A percentile compares a stretch with the other conserved stretches of the same genome.
Conservation (phyloP, 2,113 vertebrate species). For the Rhynchomys soricoides region DNA sequence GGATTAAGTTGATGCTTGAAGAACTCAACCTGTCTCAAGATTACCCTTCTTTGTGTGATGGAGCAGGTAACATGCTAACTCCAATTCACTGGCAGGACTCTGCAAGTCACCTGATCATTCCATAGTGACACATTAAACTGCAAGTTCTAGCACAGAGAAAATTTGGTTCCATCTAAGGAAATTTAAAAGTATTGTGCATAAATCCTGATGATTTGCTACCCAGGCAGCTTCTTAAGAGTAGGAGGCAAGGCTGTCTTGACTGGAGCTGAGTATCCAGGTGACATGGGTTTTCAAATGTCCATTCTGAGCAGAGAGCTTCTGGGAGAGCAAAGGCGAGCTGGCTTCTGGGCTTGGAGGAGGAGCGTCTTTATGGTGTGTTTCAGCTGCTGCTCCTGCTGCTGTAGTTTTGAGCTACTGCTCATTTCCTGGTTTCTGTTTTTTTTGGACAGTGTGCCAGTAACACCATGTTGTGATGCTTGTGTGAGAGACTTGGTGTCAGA, state of each 20-base stretch:
- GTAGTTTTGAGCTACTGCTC: too few species aligned
- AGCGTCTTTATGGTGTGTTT: not conserved
- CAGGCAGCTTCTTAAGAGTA: conserved; percentile 17
- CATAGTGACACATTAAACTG: not conserved
- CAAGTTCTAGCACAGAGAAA: conserved; percentile 22
- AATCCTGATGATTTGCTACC: conserved; percentile 54
- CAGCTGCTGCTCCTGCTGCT: not conserved
- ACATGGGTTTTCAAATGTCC: not conserved
- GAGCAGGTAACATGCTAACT: conserved; percentile 30
- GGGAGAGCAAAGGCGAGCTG: conserved; percentile 50
- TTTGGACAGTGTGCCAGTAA: not conserved
- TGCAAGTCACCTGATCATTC: too few species aligned
- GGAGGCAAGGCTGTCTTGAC: not conserved
- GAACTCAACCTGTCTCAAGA: not conserved
- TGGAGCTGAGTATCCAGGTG: not conserved
- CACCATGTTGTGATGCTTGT: not conserved
- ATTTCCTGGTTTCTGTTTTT: not conserved
- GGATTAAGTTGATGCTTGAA: not conserved
- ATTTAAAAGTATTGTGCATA: conserved; percentile 14
- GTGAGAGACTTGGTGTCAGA: not conserved
- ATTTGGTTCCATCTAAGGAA: not conserved
- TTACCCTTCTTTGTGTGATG: not conserved
- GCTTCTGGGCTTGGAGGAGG: not conserved
- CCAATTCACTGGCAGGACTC: not conserved
- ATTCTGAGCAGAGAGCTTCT: conserved; percentile 52